Evolutionary conservation across 2,113 vertebrate species (phyloP).

Genomic region (Rhipidura dahli): DNA sequence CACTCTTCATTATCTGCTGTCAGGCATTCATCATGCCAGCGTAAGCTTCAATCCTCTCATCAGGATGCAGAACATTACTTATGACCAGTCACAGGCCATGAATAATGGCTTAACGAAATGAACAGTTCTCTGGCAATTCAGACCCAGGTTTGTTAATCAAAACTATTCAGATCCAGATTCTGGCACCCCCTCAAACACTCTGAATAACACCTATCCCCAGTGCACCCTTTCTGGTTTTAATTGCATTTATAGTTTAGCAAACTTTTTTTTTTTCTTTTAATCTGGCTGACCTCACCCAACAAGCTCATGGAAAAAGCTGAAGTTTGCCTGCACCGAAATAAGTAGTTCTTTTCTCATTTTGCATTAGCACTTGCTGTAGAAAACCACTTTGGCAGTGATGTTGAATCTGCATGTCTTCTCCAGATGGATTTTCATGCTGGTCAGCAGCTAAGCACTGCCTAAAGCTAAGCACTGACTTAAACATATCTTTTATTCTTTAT

Average conservation of each 20-base stretch:
- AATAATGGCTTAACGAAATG: conserved; percentile 63
- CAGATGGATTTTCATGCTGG: not conserved
- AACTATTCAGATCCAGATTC: conserved; percentile 41
- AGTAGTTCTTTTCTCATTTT: not conserved
- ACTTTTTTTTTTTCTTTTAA: not conserved
- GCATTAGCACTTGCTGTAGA: not conserved
- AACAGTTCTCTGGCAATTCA: conserved; percentile 53
- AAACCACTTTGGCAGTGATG: not conserved
- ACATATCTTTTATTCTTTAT: not conserved
- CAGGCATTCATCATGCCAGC: conserved; percentile 57
- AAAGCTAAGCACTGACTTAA: not conserved
- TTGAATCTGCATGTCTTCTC: not conserved
- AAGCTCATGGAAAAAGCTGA: not conserved
- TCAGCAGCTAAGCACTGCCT: not conserved
- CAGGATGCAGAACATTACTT: conserved; percentile 63
- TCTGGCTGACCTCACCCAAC: not conserved
- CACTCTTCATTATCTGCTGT: conserved; percentile 64
- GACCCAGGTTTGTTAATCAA: conserved; percentile 46
- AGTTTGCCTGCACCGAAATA: not conserved
- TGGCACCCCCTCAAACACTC: not conserved
- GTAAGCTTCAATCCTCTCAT: conserved; percentile 58
- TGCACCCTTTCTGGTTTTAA: not conserved
- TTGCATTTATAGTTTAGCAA: not conserved
- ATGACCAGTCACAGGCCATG: conserved; percentile 56
- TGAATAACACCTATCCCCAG: not conserved